Evolutionary conservation across 92 coral and sea anemone species (phyloP).

Genomic region (Ricordea florida): DNA sequence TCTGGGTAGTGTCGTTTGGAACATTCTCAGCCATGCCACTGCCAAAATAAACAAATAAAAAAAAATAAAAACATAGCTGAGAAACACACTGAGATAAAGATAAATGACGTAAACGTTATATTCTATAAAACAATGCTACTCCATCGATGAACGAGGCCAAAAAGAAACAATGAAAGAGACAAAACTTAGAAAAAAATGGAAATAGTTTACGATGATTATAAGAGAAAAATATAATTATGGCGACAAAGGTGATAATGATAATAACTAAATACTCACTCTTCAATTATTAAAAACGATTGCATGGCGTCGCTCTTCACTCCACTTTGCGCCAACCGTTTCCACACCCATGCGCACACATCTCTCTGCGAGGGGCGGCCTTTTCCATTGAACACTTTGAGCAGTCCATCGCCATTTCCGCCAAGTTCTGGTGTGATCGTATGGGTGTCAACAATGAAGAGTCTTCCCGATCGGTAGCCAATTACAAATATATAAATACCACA

Average conservation of each 20-base stretch:
- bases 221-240: not conserved
- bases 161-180: not conserved
- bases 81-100: not conserved
- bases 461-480: slow-evolving; percentile 20
- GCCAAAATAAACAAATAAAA: not conserved
- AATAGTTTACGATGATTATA: not conserved
- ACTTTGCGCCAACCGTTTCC: slow-evolving; percentile 53
- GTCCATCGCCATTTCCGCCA: slow-evolving; percentile 52
- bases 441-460: slow-evolving; percentile 39
- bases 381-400: slow-evolving; percentile 48
- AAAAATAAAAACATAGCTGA: not conserved
- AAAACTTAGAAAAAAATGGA: no score
- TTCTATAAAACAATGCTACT: not conserved
- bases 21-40: slow-evolving; percentile 3
- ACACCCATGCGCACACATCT: slow-evolving; percentile 57
- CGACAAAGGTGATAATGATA: not conserved
- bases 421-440: slow-evolving; percentile 39
- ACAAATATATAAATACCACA: slow-evolving; percentile 56
- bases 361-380: slow-evolving; percentile 9
- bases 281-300: slow-evolving; percentile 48
- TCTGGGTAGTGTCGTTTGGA: not conserved
- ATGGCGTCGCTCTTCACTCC: slow-evolving; percentile 25
- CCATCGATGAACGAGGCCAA: not conserved
- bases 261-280: slow-evolving; percentile 6
- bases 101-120: not conserved